These are phyloP conservation scores for Halichoeres trimaculatus DNA, from an alignment of 2,113 vertebrate genomes.

Conservation along the genomic window DNA sequence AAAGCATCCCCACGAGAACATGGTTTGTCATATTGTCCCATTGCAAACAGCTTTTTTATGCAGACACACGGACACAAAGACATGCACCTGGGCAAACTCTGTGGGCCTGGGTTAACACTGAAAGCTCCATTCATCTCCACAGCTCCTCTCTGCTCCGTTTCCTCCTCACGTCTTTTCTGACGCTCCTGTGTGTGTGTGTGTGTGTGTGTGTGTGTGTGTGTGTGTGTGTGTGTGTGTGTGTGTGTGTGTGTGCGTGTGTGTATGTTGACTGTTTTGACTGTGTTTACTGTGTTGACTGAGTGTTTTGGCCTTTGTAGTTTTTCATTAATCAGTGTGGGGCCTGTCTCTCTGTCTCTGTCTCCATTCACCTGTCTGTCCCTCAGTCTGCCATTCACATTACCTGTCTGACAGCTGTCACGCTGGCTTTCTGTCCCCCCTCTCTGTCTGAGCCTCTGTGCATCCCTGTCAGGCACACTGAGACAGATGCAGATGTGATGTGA, in stretches of 20 bases:
- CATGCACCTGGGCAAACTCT: conserved; percentile 85
- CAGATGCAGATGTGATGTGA: conserved; percentile 78
- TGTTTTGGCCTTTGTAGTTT: conserved; percentile 22
- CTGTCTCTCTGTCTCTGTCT: conserved; percentile 40
- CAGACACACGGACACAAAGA: conserved; percentile 62
- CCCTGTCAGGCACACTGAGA: conserved; percentile 71
- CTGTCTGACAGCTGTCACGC: conserved; percentile 72
- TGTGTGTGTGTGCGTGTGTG: too few relatives aligned
- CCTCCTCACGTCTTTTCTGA: conserved; percentile 66
- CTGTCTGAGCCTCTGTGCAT: conserved; percentile 59
- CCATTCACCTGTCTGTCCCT: conserved; percentile 49
- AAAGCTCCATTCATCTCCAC: conserved; percentile 80
- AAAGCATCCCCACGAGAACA: conserved; percentile 55
- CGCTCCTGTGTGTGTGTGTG: too few relatives aligned
- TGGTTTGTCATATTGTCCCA: conserved; percentile 58
- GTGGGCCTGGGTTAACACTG: conserved; percentile 68
- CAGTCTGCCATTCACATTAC: conserved; percentile 56
- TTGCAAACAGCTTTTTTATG: conserved; percentile 63
- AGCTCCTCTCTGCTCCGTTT: conserved; percentile 64
- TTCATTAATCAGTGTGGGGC: conserved; percentile 51
- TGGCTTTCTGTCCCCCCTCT: conserved; percentile 33
- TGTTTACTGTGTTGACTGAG: conserved; percentile 17
- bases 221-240: too few relatives aligned
- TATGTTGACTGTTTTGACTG: conserved; percentile 64
- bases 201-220: too few relatives aligned